phyloP scores from a whole-genome alignment of 2,113 vertebrate genomes.

The Apeltes quadracus region DNA sequence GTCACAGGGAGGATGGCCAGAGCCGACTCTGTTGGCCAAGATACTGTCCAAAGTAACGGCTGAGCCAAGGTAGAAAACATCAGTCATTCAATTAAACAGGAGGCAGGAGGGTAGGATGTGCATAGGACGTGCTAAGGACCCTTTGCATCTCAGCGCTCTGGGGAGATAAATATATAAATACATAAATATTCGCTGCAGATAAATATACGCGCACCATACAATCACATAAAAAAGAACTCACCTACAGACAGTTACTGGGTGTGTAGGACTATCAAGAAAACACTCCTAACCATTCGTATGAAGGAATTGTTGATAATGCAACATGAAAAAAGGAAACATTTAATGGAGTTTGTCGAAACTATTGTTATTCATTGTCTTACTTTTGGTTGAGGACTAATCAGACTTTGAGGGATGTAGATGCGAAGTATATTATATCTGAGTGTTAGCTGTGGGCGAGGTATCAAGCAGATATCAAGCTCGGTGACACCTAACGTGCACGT shows the following conservation, averaged over 20 bases:
- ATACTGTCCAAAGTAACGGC: constrained; percentile 4
- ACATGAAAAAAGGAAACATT: too few relatives aligned
- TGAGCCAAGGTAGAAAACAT: constrained; percentile 11
- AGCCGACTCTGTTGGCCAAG: background rate
- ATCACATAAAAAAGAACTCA: background rate
- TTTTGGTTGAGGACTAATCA: too few relatives aligned
- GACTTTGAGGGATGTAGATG: background rate
- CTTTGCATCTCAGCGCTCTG: background rate
- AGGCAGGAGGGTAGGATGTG: too few relatives aligned
- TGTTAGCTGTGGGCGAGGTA: too few relatives aligned
- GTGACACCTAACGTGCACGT: too few relatives aligned
- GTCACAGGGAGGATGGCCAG: background rate
- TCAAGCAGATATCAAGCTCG: too few relatives aligned
- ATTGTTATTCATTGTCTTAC: too few relatives aligned
- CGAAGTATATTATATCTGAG: too few relatives aligned
- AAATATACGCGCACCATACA: background rate
- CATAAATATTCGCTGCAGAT: background rate
- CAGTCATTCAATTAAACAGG: background rate
- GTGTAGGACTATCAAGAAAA: background rate
- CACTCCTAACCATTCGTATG: background rate
- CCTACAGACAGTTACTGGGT: background rate
- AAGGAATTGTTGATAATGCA: background rate
- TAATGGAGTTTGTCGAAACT: too few relatives aligned
- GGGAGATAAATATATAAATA: too few relatives aligned
- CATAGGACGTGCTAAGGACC: too few relatives aligned